These are phyloP conservation scores for Xenopus laevis DNA, from an alignment of 2,113 vertebrate species.

Conservation along the genomic window DNA sequence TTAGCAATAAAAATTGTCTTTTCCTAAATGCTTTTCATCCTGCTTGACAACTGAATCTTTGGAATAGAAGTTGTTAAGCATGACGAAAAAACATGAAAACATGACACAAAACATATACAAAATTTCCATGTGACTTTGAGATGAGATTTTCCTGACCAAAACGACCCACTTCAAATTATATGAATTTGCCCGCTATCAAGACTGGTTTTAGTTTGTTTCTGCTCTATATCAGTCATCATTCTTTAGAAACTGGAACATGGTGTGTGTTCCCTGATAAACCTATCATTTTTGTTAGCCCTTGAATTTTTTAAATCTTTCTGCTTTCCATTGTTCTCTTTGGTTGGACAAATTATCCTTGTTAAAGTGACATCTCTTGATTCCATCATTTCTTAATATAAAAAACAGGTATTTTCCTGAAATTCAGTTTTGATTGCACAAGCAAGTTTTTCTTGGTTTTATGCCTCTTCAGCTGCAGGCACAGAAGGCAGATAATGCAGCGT, in stretches of 20 bases:
- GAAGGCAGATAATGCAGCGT: constrained; percentile 68
- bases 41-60: too few species aligned
- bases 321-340: constrained; percentile 63
- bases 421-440: constrained; percentile 48
- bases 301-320: constrained; percentile 47
- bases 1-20: too few species aligned
- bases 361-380: constrained; percentile 51
- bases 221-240: constrained; percentile 45
- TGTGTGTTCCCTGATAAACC: constrained; percentile 52
- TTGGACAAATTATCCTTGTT: constrained; percentile 60
- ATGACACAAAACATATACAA: too few species aligned
- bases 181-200: too few species aligned
- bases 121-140: too few species aligned
- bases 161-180: too few species aligned
- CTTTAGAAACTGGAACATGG: constrained; percentile 58
- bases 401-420: constrained; percentile 48
- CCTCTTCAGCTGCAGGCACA: constrained; percentile 72
- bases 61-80: too few species aligned
- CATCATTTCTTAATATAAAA: constrained; percentile 48
- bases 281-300: constrained; percentile 64
- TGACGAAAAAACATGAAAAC: too few species aligned
- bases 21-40: too few species aligned
- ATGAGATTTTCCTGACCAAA: too few species aligned
- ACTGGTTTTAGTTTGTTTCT: constrained; percentile 16
- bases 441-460: constrained; percentile 61